A percentile compares a stretch with the other conserved stretches of the same genome.
Evolutionary conservation across 2,797 vertebrate species (phyloP).

Genomic region (Heterohyrax brucei): DNA sequence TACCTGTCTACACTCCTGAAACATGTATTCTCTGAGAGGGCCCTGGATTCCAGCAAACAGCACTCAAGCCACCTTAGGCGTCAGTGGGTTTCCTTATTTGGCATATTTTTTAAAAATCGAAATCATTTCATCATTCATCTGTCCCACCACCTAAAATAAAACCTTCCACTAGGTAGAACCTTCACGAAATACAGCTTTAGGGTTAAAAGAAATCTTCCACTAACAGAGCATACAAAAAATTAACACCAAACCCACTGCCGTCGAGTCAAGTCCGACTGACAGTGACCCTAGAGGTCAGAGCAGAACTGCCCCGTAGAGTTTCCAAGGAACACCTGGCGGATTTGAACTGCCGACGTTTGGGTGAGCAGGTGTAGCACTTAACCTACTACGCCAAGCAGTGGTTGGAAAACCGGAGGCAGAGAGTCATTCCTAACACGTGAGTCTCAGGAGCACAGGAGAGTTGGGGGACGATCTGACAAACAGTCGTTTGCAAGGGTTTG

Average conservation of each 20-base stretch:
- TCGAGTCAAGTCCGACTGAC: no score
- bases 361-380: no score
- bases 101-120: background rate
- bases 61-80: background rate
- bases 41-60: background rate
- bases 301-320: no score
- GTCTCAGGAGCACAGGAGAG: background rate
- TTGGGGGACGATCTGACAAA: background rate
- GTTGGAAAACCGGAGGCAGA: background rate
- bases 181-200: background rate
- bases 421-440: background rate
- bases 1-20: conserved; percentile 29
- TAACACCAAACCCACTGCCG: no score
- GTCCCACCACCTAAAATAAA: conserved; percentile 16
- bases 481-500: background rate
- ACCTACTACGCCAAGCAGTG: background rate
- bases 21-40: background rate
- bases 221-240: background rate
- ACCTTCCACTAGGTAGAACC: conserved; percentile 14
- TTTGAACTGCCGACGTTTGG: no score
- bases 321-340: no score
- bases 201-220: background rate
- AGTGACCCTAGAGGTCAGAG: no score
- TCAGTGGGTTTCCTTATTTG: background rate
- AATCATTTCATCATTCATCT: conserved; percentile 28